These are phyloP conservation scores for Trachelus tabidus DNA, from an alignment of 2,888 invertebrate genomes.

Conservation along the genomic window DNA sequence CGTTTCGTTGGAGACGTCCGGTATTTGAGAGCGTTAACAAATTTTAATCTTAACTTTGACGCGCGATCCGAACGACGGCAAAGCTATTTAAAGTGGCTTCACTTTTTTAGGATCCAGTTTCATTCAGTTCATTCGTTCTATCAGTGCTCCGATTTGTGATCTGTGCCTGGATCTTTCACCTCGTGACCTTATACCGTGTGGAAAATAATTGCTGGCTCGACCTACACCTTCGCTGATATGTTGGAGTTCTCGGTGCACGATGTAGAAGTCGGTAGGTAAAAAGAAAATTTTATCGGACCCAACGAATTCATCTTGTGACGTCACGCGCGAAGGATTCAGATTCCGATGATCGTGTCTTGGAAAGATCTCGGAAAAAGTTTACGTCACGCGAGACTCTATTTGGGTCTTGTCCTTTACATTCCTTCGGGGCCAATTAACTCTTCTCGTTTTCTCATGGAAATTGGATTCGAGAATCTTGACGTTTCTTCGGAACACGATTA, in stretches of 20 bases:
- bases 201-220: background rate
- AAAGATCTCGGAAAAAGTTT: background rate
- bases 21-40: background rate
- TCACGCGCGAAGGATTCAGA: background rate
- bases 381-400: background rate
- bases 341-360: background rate
- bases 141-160: background rate
- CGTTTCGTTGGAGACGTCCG: background rate
- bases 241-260: constrained; percentile 47
- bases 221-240: constrained; percentile 32
- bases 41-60: background rate
- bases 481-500: background rate
- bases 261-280: constrained; percentile 49
- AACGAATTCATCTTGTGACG: too few species aligned
- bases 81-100: background rate
- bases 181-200: background rate
- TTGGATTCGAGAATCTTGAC: background rate
- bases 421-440: background rate
- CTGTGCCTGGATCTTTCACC: background rate
- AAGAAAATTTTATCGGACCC: background rate
- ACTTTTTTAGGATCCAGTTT: background rate
- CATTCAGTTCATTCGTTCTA: background rate
- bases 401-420: background rate
- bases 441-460: background rate
- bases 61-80: background rate